Conservation (phyloP, 1,140 invertebrate species). For the Thrips palmi region DNA sequence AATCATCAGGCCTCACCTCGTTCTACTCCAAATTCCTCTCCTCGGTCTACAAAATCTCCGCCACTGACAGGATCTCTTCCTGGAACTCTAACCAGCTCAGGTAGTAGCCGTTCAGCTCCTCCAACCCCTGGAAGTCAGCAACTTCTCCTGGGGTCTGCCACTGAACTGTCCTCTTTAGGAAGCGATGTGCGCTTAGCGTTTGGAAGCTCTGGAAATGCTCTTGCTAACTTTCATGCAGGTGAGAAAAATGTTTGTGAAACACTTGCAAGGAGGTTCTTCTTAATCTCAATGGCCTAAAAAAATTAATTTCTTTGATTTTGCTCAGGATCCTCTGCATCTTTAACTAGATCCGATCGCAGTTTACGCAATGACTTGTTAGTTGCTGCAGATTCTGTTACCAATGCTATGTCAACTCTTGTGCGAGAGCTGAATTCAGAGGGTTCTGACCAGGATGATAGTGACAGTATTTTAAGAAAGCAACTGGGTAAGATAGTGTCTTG, state of each 20-base stretch:
- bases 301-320: constrained; percentile 1
- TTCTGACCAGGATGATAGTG: constrained; percentile 11
- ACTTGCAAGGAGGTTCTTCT: neutral
- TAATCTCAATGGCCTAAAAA: neutral
- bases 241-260: neutral
- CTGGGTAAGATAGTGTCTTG: constrained; percentile 3
- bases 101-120: constrained; percentile 19
- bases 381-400: constrained; percentile 87
- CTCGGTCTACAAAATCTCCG: constrained; percentile 73
- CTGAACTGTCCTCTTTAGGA: constrained; percentile 20
- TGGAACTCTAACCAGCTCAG: constrained; percentile 15
- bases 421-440: constrained; percentile 75
- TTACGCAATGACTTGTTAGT: constrained; percentile 70
- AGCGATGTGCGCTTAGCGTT: constrained; percentile 32
- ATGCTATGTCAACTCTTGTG: constrained; percentile 89
- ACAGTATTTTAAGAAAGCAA: constrained; percentile 8
- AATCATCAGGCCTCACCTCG: constrained; percentile 74
- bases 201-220: constrained; percentile 16
- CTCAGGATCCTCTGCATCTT: constrained; percentile 12
- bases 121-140: constrained; percentile 19
- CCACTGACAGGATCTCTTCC: constrained; percentile 42
- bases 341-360: constrained; percentile 33
- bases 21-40: constrained; percentile 80
- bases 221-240: constrained; percentile 7
- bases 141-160: constrained; percentile 5